phyloP scores from a whole-genome alignment of 2,888 invertebrate species.

The Synanthedon vespiformis region DNA sequence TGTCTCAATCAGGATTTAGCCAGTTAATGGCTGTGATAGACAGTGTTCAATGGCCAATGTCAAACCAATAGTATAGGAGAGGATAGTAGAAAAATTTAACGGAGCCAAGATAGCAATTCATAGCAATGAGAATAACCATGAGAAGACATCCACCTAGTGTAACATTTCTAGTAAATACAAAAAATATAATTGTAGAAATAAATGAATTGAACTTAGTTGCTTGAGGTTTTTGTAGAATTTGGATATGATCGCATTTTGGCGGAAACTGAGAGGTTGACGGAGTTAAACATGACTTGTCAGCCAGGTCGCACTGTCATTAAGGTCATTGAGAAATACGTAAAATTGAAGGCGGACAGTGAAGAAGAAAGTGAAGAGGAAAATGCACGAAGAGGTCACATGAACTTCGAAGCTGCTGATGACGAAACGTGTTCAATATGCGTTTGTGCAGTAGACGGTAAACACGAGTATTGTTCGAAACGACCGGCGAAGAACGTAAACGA shows the following conservation, averaged over 20 bases:
- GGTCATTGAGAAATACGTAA: constrained; percentile 7
- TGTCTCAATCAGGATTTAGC: too few relatives aligned
- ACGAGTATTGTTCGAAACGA: constrained; percentile 40
- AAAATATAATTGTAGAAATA: not conserved
- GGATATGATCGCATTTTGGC: constrained; percentile 26
- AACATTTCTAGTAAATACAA: too few relatives aligned
- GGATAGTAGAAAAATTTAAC: too few relatives aligned
- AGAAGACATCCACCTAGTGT: too few relatives aligned
- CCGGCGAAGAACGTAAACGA: constrained; percentile 47
- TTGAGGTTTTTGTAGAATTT: constrained; percentile 30
- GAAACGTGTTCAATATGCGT: constrained; percentile 42
- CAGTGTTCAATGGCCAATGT: too few relatives aligned
- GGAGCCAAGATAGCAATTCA: too few relatives aligned
- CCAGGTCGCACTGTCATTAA: constrained; percentile 46
- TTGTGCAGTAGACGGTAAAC: constrained; percentile 38
- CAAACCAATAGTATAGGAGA: too few relatives aligned
- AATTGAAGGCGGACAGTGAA: not conserved
- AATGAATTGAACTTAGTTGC: not conserved
- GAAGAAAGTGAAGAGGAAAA: constrained; percentile 2
- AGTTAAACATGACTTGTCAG: constrained; percentile 25
- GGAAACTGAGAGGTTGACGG: constrained; percentile 13
- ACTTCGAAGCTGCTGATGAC: constrained; percentile 16
- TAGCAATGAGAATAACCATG: too few relatives aligned
- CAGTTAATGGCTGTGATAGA: too few relatives aligned
- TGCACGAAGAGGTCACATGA: constrained; percentile 31